Conservation (phyloP, 2,113 vertebrate genomes). For the Cygnus atratus region DNA sequence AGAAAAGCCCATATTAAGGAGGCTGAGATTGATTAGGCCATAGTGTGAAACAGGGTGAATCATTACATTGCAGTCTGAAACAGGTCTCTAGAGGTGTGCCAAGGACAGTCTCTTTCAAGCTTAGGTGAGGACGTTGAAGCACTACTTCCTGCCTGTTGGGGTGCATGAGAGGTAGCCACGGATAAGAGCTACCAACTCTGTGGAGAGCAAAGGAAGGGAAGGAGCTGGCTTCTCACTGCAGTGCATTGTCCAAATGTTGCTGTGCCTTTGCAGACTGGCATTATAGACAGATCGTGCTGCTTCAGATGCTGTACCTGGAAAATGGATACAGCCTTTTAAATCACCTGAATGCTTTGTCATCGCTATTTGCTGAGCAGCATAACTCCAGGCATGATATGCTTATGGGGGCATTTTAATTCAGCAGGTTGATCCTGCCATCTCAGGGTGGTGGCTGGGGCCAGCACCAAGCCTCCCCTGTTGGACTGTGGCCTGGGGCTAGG, state of each 20-base stretch:
- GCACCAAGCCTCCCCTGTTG: neutral
- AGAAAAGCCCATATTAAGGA: neutral
- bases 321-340: neutral
- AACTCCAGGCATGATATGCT: rapidly evolving
- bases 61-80: neutral
- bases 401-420: neutral
- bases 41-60: neutral
- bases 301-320: neutral
- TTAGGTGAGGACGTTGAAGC: neutral
- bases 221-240: neutral
- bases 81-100: neutral
- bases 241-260: rapidly evolving
- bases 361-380: neutral
- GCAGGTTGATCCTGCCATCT: rapidly evolving
- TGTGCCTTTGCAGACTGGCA: neutral
- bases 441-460: rapidly evolving
- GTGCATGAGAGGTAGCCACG: neutral
- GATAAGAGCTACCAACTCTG: rapidly evolving
- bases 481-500: no score
- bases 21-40: neutral
- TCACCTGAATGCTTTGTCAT: neutral
- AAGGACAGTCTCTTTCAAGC: neutral
- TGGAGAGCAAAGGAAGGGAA: neutral
- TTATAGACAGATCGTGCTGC: neutral
- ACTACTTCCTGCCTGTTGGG: neutral